phyloP scores from a whole-genome alignment of 2,797 vertebrate genomes.

The Phrynocephalus vlangalii region DNA sequence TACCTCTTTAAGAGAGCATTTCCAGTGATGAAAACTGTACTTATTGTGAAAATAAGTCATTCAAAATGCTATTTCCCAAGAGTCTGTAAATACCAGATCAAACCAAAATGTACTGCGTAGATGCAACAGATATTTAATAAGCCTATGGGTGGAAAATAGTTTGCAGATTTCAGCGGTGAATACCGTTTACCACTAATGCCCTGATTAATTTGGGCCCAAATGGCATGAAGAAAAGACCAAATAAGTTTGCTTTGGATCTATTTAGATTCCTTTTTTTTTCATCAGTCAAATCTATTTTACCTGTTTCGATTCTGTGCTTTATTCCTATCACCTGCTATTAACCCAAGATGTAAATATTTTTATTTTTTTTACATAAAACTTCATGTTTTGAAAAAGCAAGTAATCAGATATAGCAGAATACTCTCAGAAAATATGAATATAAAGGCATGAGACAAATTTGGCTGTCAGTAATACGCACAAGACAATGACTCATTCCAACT shows the following conservation, averaged over 20 bases:
- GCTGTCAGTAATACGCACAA: not conserved
- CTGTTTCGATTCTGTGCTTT: not conserved
- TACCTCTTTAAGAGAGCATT: constrained; percentile 44
- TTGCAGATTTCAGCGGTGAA: not conserved
- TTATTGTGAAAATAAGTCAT: constrained; percentile 36
- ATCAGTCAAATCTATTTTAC: not conserved
- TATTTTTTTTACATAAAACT: not conserved
- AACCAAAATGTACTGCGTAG: not conserved
- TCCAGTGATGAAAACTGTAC: constrained; percentile 33
- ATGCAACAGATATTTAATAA: not conserved
- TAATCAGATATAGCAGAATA: not conserved
- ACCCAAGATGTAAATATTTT: not conserved
- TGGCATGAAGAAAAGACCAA: not conserved
- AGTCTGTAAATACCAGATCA: not conserved
- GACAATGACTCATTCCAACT: too few species aligned
- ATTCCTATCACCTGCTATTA: not conserved
- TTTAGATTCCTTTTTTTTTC: not conserved
- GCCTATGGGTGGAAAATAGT: not conserved
- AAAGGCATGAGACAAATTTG: not conserved
- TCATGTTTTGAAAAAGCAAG: not conserved
- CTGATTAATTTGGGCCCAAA: not conserved
- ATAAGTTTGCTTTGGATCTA: not conserved
- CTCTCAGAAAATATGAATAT: not conserved
- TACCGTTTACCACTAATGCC: not conserved
- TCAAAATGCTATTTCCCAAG: not conserved